Evolutionary conservation across 1,140 invertebrate species (phyloP), one percentile per base, ranked within the genome.

Genomic region (Halotydeus destructor): DNA sequence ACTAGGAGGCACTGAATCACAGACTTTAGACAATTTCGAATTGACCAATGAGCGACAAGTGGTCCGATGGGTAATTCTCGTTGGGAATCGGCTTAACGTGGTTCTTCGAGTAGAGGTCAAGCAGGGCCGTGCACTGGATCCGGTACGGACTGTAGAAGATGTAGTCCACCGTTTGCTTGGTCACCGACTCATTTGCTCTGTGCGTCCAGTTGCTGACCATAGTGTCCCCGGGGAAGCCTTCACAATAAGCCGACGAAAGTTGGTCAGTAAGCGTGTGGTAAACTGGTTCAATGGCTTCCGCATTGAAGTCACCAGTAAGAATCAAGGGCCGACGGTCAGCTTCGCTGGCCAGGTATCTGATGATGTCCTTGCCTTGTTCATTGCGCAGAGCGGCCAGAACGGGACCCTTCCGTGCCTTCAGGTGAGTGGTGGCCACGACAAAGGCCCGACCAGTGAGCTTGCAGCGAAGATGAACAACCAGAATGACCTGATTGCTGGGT

Each of bases 151-250:
- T 68, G 53, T 71, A 75, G 61, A 78, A 81, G 2, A 82, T 69
- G 57, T 81, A 82, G 57, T 82, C 78, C 34, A 81, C 73, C 2
- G 76, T 79, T 48, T 76, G 72, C 42, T 74, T 75, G 11, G 68
- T 61, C 21, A 16, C 5, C 21, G 8, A 5, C 56, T 78, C 76
- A 2, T 70, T 73, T 42, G 69, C 71, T 5, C 77, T 59, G 12
- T 79, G 60, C 54, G 80, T 81, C 76, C 76, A 81, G 0, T 77
- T 78, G 0, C 76, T 81, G 52, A 75, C 81, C 0, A 63, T 57
- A 0, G 76, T 75, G 22, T 57, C 56, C 3, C 62, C 41, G 2
- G 35, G 40, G 9, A 58, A 43, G 5, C 52, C 51, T 31, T 54
- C 30, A 24, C 35, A 25, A 16, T 51, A 52, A 2, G 52, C 47